Evolutionary conservation across 2,113 vertebrate species (phyloP), one percentile per base, ranked within the genome.

Genomic region (Nerophis lumbriciformis): DNA sequence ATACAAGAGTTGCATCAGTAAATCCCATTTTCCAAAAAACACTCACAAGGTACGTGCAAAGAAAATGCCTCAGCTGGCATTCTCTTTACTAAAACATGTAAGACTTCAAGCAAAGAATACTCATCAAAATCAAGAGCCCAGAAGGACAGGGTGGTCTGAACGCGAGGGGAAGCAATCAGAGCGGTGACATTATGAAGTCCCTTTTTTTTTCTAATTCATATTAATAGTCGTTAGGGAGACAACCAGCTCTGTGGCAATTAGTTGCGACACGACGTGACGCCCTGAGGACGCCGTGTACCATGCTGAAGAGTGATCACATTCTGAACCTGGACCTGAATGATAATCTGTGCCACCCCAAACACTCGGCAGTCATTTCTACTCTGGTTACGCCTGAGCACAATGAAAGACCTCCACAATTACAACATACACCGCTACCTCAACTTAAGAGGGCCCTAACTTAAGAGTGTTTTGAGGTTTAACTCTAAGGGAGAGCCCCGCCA

Each of bases 231-330:
- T 71, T 67, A 70, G 60, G 57, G 61, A 73, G 72, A 77, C 61
- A 66, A 79, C 76, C 59, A 65, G 37, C 49, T 50, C 51, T 28
- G 49, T 56, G 67, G 48, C 69, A 73, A 72, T 85, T 78, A 80
- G 66, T 51, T 47, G 58, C 16, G 37, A 66, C 53, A 28, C 39
- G 21, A 66, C 53, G 47, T 66, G 71, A 72, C 63, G 72, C 55
- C 52, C 14, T 13, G 14, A 71, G 68, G 57, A 77, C 66, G 57
- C 2, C 42, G 45, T 54, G 56, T 36, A 42, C 59, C 64, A 3
- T 1, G 28, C 28, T 28, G 28, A 28, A 58, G 16, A 49, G 10
- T 7, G 13, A 53, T 59, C 15, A n/a, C 6, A 4, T 21, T 58
- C 62, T n/a, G 42, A 35, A 52, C 64, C 4, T 59, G 7, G 56